Conservation (phyloP, 2,797 vertebrate species). For the Todus mexicanus region DNA sequence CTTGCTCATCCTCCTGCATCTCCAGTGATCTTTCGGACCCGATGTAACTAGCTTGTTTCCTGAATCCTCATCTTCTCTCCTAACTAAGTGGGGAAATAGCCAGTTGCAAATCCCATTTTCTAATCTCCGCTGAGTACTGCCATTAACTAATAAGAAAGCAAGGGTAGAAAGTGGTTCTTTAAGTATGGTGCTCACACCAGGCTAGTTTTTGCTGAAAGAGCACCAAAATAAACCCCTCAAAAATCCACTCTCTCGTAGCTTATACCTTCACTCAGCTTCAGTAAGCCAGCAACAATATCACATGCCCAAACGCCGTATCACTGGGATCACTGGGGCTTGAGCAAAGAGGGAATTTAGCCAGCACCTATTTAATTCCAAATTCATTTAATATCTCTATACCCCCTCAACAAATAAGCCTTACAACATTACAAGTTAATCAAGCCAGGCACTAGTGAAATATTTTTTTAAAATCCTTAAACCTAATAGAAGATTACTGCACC, state of each 20-base stretch:
- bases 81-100: background rate
- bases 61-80: background rate
- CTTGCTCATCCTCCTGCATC: background rate
- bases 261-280: background rate
- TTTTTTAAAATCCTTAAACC: constrained; percentile 1
- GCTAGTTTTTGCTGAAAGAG: constrained; percentile 15
- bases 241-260: background rate
- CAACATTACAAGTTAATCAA: constrained; percentile 17
- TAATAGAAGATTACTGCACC: constrained; percentile 39
- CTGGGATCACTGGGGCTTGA: constrained; percentile 27
- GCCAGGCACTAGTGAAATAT: background rate
- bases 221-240: background rate
- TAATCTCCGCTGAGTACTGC: background rate
- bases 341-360: background rate
- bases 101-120: background rate
- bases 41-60: background rate
- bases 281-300: background rate
- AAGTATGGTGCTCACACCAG: background rate
- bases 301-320: background rate
- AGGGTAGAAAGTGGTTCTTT: background rate
- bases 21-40: background rate
- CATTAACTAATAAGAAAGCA: background rate
- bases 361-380: constrained; percentile 31
- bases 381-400: constrained; percentile 17
- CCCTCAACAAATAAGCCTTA: constrained; percentile 43